Evolutionary conservation across 2,888 invertebrate genomes (phyloP), one percentile per base, ranked within the genome.

Genomic region (Drosophila kanekoi): DNA sequence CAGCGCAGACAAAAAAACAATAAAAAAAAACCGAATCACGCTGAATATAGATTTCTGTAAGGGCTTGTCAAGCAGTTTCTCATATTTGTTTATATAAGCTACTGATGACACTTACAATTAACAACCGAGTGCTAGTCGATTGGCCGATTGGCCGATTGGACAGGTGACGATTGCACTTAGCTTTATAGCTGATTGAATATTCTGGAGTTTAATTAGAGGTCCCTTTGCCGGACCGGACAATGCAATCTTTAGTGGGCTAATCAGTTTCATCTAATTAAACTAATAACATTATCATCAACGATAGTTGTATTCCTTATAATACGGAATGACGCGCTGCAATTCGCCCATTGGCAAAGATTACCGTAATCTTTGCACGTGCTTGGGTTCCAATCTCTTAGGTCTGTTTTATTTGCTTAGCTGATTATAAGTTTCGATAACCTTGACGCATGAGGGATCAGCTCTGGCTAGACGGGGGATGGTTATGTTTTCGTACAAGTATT

Each of bases 391-490:
- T 45, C 13, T 10, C 40, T 18, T 16, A 11, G 8, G 28, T 18
- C 35, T 18, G 41, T 20, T 14, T 32, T 18, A 9, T 56, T 11
- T 56, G 23, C 33, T 48, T 70, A 35, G 23, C 37, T 72, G 43
- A 60, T 68, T 48, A 49, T 48, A 44, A 35, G 61, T 71, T 35
- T 23, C 28, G 33, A 3, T 32, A 72, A 72, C 70, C 70, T 63
- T 63, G 69, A 49, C 3, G 28, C 33, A n/a, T 52, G 18, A 13
- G 32, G 57, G 59, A 60, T 72, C 47, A 23, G 10, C 54, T 32
- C 14, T 5, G 28, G 33, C 23, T 44, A 33, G n/a, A 58, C 32
- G 32, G 32, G 37, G 16, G 6, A 51, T 59, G 47, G 33, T 54
- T 61, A 61, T 74, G 52, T 37, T 35, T 35, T 9, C 1, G 10